Evolutionary conservation across 1,140 invertebrate genomes (phyloP), one percentile per base, ranked within the genome.

Genomic region (Drosophila subpulchrella): DNA sequence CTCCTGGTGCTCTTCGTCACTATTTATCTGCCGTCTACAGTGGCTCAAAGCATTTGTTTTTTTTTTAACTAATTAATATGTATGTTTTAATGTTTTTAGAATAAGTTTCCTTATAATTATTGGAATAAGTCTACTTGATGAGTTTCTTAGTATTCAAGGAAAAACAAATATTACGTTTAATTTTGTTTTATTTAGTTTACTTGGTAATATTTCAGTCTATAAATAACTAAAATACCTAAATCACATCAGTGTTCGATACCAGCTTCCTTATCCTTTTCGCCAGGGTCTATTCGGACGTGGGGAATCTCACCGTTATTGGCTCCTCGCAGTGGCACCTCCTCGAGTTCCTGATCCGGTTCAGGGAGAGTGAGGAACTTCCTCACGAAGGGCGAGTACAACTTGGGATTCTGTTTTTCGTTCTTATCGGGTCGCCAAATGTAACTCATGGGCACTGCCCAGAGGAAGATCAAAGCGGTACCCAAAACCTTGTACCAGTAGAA

Each of bases 401-500:
- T 91, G 0, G 81, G 78, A 65, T 90, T 73, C 17, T 54, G 61
- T n/a, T 68, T 72, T 13, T 78, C 66, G 15, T 78, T 36, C 11
- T 71, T 50, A 38, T 90, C 73, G 3, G 65, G 53, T 8, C 56
- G 66, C 46, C 75, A 83, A 4, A 93, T 71, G 58, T 83, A 92
- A 57, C 93, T 93, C 48, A 93, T 81, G 4, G 93, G 79, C 42
- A 92, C 59, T 2, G 96, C 96, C 20, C 96, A 93, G 0, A 94
- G 50, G n/a, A 96, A 93, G 0, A 95, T 94, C 0, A 94, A 93
- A 0, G 94, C 30, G 41, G 93, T 93, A 7, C 95, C 96, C 6
- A 96, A 89, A 27, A 94, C 93, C 10, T 95, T 94, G 56, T 95
- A 95, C 92, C 94, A 95, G 57, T 94, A 93, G 70, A 95, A 95